phyloP scores from a whole-genome alignment of 1,140 invertebrate species.

The Drosophila ananassae region DNA sequence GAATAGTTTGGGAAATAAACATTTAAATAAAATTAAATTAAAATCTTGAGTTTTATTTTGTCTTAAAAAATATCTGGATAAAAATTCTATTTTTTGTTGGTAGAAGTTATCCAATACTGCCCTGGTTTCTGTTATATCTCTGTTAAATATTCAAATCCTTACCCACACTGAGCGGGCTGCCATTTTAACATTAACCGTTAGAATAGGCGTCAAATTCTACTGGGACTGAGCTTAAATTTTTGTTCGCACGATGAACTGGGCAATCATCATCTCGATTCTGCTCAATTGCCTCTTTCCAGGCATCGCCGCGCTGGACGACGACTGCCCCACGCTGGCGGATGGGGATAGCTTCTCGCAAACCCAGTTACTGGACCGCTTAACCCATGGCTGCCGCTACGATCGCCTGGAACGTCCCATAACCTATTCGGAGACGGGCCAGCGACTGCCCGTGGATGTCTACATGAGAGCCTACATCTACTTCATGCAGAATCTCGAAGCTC shows the following conservation, averaged over 20 bases:
- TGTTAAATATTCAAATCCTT: background rate
- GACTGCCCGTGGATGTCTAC: conserved; percentile 86
- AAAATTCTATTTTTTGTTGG: background rate
- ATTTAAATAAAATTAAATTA: too few species aligned
- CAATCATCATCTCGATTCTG: conserved; percentile 47
- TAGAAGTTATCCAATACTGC: background rate
- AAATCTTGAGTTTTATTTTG: background rate
- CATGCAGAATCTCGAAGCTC: conserved; percentile 90
- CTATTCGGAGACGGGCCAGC: conserved; percentile 67
- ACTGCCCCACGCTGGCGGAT: conserved; percentile 86
- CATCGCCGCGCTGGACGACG: conserved; percentile 30
- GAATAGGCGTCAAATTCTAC: background rate
- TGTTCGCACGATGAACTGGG: conserved; percentile 39
- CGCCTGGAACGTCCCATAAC: conserved; percentile 87
- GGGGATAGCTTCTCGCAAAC: conserved; percentile 88
- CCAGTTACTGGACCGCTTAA: conserved; percentile 88
- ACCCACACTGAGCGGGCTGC: conserved; percentile 4
- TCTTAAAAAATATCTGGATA: background rate
- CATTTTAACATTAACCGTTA: conserved; percentile 35
- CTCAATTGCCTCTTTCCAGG: conserved; percentile 36
- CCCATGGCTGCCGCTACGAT: conserved; percentile 91
- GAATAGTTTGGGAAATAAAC: background rate
- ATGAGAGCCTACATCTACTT: conserved; percentile 90
- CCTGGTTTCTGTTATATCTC: background rate
- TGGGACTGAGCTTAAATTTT: background rate